Evolutionary conservation across 2,113 vertebrate genomes (phyloP), one percentile per base, ranked within the genome.

Genomic region (Poeciliopsis occidentalis): DNA sequence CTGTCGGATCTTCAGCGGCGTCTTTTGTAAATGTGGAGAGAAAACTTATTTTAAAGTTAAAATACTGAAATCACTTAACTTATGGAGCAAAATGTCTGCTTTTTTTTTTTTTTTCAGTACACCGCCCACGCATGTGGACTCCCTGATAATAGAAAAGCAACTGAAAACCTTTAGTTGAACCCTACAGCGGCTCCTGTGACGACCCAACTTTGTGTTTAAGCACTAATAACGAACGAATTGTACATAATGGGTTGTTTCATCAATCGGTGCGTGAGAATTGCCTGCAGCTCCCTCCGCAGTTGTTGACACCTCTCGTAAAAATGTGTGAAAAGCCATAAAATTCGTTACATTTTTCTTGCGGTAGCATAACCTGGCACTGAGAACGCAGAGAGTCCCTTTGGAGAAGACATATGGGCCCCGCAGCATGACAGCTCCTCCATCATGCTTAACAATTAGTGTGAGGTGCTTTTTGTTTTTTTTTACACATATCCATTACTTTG

Each of bases 151-250:
- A 64, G 19, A n/a, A 29, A 68, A 15, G 24, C 75, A 80, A 71
- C 67, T 79, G 74, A 84, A 78, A 76, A 54, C 75, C 66, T 87
- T 83, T 82, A 61, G 76, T 78, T 71, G 79, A 60, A 30, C 70
- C 47, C 32, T 24, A 57, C 22, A 3, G 51, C 41, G 10, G 60
- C 75, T 73, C 73, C 39, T 17, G 44, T 12, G 4, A 4, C 17
- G 75, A 75, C 71, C 41, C 34, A 69, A 31, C 39, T 27, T 64
- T 24, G n/a, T 19, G 12, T 78, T 67, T 30, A 27, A 71, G 83
- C 77, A 79, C 88, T 83, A 80, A 79, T 32, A 41, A 75, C 41
- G 79, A 85, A 68, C 68, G 73, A 78, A 81, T 75, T 82, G 80
- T 87, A 85, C 75, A 81, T 81, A 86, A 64, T 71, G 29, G 3